Percentiles rank a stretch among this genome's conserved stretches.
Evolutionary conservation across 1,140 invertebrate genomes (phyloP).

Genomic region (Aplysia californica): DNA sequence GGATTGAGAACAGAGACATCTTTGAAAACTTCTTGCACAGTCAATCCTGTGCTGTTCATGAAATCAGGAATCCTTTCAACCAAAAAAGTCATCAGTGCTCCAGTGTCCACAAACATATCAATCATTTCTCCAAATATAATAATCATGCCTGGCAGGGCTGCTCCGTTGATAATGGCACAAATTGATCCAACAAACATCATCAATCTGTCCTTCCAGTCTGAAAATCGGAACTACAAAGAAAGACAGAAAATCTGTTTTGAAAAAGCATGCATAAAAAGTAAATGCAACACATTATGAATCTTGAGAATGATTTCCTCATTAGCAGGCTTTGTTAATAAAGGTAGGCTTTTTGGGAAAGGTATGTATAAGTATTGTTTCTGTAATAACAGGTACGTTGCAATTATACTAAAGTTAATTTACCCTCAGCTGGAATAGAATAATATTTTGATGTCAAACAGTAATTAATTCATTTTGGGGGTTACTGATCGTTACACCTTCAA

Average conservation of each 20-base stretch:
- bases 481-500: too few relatives aligned
- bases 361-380: neutral
- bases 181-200: conserved; percentile 61
- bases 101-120: conserved; percentile 56
- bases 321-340: neutral
- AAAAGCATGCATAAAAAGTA: neutral
- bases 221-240: conserved; percentile 63
- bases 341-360: neutral
- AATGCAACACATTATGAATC: neutral
- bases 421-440: too few relatives aligned
- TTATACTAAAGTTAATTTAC: neutral
- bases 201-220: conserved; percentile 52
- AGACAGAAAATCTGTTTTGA: neutral
- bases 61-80: conserved; percentile 28
- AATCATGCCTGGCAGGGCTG: conserved; percentile 63
- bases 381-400: neutral
- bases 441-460: too few relatives aligned
- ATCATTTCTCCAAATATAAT: conserved; percentile 67
- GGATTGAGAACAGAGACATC: too few relatives aligned
- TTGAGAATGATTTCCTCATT: neutral
- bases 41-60: neutral
- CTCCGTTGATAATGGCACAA: conserved; percentile 51
- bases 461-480: too few relatives aligned
- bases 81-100: conserved; percentile 22
- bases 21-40: conserved; percentile 7